Base-by-base conservation (phyloP, 2,797 vertebrate genomes). In the Podarcis lilfordi region DNA sequence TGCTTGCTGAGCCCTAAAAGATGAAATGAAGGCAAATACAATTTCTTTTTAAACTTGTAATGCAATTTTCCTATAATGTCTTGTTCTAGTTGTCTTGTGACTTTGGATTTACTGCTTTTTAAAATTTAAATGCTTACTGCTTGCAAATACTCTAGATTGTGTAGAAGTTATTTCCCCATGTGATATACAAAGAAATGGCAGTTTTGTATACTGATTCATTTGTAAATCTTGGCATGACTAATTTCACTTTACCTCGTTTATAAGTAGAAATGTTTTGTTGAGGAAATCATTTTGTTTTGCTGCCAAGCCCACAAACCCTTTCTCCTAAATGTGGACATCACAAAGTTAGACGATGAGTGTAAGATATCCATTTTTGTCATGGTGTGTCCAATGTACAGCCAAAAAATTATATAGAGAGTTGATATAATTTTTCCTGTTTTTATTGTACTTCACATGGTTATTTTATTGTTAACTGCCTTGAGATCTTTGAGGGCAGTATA, bases 211-310 rank as follows among this genome's bases (percentile, higher is more conserved):
- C 84, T 10, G 55, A 25, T 78, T 66, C 66, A 78, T n/a, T 35
- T 77, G 45, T 8, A 79, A 78, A 25, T 29, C 68, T 43, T 72
- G 50, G 83, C 32, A 43, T 89, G 23, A 45, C 66, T 1, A 74
- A 84, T 74, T 23, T 50, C 81, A 43, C 86, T 91, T 89, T 3
- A 85, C 75, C 6, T 80, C 7, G 0, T 21, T 79, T 89, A 66
- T 2, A 79, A 29, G 50, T 55, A 55, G 50, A 55, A 55, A 55
- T 55, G 50, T 55, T 3, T 55, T 55, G 11, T 55, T 55, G 50
- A 55, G 50, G 0, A 21, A 82, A 23, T 82, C 0, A 84, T 90
- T 83, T 9, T 27, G 1, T 71, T 74, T 86, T 1, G 19, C 32
- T 43, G 4, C 50, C 10, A 32, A 64, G 13, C 59, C 4, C 7